phyloP scores from a whole-genome alignment of 2,888 invertebrate genomes.

The Geophilus truncorum region DNA sequence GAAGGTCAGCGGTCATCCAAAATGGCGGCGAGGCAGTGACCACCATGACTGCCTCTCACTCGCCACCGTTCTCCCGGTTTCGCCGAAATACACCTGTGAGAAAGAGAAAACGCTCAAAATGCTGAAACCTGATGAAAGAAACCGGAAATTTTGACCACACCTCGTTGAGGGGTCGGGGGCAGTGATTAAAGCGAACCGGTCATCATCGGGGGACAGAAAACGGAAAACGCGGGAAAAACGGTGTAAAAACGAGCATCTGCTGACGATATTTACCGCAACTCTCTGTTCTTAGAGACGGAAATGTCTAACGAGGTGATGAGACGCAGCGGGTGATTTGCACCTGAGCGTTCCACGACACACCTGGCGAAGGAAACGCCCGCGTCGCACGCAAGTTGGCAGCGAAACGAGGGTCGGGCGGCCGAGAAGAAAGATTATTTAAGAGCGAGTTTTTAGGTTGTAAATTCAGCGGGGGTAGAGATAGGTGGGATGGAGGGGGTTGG shows the following conservation, averaged over 20 bases:
- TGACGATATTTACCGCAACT: background rate
- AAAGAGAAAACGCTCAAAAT: too few relatives aligned
- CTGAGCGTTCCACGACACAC: background rate
- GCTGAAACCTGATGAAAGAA: background rate
- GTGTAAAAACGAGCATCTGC: background rate
- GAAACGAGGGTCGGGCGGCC: background rate
- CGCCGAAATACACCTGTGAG: background rate
- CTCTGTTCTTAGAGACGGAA: background rate
- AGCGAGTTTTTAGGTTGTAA: background rate
- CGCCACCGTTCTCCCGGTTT: background rate
- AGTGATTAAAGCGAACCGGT: background rate
- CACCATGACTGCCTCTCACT: background rate
- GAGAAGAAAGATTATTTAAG: background rate
- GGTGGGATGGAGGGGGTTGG: too few relatives aligned
- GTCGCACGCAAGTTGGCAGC: background rate
- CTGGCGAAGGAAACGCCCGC: constrained; percentile 4
- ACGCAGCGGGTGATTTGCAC: background rate
- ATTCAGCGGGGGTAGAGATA: background rate
- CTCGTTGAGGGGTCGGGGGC: background rate
- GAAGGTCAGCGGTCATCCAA: background rate
- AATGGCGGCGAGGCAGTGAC: background rate
- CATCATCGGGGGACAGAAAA: background rate
- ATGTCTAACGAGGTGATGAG: background rate
- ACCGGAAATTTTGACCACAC: background rate
- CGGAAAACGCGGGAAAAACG: background rate